Percentiles rank a stretch among this genome's conserved stretches.
These are phyloP conservation scores for Diogma glabrata DNA, from an alignment of 2,888 invertebrate species.

Conservation along the genomic window DNA sequence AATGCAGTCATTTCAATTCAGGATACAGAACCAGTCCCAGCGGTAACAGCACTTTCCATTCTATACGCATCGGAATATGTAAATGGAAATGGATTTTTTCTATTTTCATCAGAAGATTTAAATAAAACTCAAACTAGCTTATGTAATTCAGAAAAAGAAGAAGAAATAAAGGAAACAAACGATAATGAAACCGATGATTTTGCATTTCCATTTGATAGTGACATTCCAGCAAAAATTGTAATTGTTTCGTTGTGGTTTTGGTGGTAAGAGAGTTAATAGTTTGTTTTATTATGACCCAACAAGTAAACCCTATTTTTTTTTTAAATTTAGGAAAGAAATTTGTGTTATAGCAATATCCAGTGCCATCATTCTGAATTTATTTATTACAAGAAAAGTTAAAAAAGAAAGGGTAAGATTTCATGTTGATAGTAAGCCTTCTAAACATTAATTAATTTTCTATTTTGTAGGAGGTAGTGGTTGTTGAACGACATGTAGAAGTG, in stretches of 20 bases:
- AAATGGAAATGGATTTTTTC: conserved; percentile 69
- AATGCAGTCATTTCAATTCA: conserved; percentile 35
- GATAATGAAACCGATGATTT: conserved; percentile 24
- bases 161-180: conserved; percentile 27
- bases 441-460: too few relatives aligned
- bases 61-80: conserved; percentile 60
- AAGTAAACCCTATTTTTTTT: conserved; percentile 3
- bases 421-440: too few relatives aligned
- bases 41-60: conserved; percentile 57
- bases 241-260: conserved; percentile 68
- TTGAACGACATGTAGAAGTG: conserved; percentile 34
- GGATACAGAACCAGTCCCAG: conserved; percentile 37
- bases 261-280: conserved; percentile 66
- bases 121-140: conserved; percentile 38
- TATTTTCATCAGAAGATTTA: conserved; percentile 48
- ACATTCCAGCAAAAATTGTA: conserved; percentile 54
- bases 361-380: conserved; percentile 56
- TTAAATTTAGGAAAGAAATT: conserved; percentile 56
- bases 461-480: conserved; percentile 28
- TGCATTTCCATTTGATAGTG: conserved; percentile 35
- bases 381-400: conserved; percentile 41
- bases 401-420: conserved; percentile 5
- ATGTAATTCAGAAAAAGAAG: conserved; percentile 26
- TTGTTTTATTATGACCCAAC: too few relatives aligned
- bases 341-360: conserved; percentile 61